Evolutionary conservation across 2,797 vertebrate species (phyloP).

Genomic region (Bothrops alternatus): DNA sequence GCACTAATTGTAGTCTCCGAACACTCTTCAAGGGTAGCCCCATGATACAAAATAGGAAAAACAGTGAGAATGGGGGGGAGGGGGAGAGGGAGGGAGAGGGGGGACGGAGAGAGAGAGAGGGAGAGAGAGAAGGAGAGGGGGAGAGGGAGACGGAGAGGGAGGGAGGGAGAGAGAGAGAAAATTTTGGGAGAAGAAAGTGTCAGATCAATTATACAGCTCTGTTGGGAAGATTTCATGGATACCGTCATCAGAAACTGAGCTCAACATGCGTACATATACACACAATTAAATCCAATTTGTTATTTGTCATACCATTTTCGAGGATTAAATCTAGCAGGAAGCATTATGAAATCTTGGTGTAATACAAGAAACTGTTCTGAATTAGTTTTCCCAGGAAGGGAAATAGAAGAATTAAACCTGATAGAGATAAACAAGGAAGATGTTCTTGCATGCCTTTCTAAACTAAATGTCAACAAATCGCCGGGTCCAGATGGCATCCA

Average conservation of each 20-base stretch:
- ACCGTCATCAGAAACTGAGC: not conserved
- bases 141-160: no score
- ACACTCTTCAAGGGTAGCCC: no score
- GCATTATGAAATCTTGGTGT: not conserved
- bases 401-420: no score
- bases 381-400: no score
- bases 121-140: not conserved
- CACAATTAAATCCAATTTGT: not conserved
- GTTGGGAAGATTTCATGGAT: not conserved
- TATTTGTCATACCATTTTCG: not conserved
- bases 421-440: no score
- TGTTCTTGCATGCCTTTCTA: no score
- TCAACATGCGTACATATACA: not conserved
- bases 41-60: not conserved
- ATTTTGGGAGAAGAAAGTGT: not conserved
- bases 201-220: not conserved
- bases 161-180: fast-evolving
- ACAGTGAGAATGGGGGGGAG: no score
- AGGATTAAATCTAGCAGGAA: not conserved
- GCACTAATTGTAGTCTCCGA: no score
- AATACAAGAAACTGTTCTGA: not conserved
- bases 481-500: no score
- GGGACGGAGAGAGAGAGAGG: fast-evolving
- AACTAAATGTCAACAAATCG: no score
- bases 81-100: no score